Evolutionary conservation across 2,113 vertebrate genomes (phyloP).

Genomic region (Ctenomys sociabilis): DNA sequence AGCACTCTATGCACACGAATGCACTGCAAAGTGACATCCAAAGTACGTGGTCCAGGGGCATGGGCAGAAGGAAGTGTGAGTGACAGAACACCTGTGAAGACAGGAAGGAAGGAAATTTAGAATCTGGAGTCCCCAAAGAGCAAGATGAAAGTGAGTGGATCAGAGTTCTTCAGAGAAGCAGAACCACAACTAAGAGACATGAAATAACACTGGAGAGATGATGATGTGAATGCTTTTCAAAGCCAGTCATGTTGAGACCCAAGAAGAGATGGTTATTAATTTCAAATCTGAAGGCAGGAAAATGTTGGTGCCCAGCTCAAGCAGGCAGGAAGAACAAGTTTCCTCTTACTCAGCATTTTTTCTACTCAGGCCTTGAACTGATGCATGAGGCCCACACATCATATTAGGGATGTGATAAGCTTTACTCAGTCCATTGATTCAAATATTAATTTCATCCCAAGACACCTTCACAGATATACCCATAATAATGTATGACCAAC

Average conservation of each 20-base stretch:
- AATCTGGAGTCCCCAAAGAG: background rate
- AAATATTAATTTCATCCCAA: background rate
- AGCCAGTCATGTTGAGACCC: background rate
- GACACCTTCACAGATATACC: background rate
- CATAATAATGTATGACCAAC: background rate
- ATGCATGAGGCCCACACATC: background rate
- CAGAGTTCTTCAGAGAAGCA: background rate
- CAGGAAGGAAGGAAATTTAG: background rate
- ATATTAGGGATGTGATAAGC: background rate
- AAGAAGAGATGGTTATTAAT: background rate
- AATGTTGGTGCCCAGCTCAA: background rate
- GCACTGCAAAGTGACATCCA: background rate
- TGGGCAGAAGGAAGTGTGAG: background rate
- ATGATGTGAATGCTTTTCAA: background rate
- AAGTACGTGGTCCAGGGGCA: background rate
- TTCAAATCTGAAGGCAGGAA: background rate
- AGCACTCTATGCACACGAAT: no score
- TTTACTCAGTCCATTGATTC: background rate
- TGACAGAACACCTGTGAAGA: background rate
- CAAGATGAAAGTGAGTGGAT: background rate
- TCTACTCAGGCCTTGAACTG: background rate
- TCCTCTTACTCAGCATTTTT: background rate
- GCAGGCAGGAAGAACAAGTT: background rate
- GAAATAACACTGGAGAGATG: background rate
- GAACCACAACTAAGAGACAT: background rate